Base-by-base conservation (phyloP, 2,888 invertebrate species). In the Ectemnius lituratus region DNA sequence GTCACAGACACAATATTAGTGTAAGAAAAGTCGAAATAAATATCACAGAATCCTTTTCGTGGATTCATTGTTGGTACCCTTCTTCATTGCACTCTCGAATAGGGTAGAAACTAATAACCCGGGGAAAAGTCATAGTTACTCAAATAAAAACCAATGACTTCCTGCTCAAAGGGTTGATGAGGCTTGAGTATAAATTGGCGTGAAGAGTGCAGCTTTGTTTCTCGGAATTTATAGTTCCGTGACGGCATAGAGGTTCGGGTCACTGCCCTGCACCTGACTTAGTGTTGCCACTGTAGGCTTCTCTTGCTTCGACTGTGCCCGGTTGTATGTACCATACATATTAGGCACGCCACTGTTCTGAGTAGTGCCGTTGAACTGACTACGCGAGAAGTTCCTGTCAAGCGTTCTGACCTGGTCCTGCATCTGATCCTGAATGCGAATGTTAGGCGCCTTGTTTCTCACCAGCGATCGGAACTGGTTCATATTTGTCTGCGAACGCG, bases 221-320 rank as follows among this genome's bases (percentile, higher is more conserved):
- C 37, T 6, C 52, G 16, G 13, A 16, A 52, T 16, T 82, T 83
- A 82, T 47, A 82, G 92, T 88, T 94, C 95, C 69, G 96, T 95
- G 80, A 96, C 95, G 63, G 95, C 96, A 88, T 95, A 96, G 80
- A 96, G 89, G 89, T 94, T 91, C 5, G 91, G 90, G 85, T 91
- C 90, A 79, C 90, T 90, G 52, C 90, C 90, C 72, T 90, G 90
- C 27, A 90, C 90, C 80, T 90, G 90, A 69, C 90, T 88, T 18
- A 90, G 81, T 56, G 90, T 90, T 5, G 90, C 86, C 37, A 90
- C 88, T 2, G 86, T 83, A 46, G 86, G 73, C 70, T 91, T 90
- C 58, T 91, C 90, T 66, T 90, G 90, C 45, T 90, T 85, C 16
- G 84, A 84, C 23, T 89, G 89, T 45, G 89, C 85, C 4, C 90